phyloP scores from a whole-genome alignment of 2,113 vertebrate genomes.

The Corynorhinus townsendii region DNA sequence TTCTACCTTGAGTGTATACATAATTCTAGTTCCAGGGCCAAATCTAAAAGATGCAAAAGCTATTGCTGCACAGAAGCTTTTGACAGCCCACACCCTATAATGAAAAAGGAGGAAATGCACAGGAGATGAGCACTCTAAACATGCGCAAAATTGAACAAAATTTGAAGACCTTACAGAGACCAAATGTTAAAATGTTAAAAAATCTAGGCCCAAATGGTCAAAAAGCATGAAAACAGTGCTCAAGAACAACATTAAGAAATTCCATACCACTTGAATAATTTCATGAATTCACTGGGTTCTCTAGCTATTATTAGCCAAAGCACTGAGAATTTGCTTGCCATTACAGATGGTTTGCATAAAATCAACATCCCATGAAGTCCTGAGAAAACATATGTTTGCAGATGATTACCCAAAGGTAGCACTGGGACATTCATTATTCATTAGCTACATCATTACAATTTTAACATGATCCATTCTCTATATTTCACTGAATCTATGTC shows the following conservation, averaged over 20 bases:
- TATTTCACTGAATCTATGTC: background rate
- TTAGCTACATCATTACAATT: slow-evolving; percentile 20
- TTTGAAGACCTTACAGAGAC: background rate
- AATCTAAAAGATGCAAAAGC: background rate
- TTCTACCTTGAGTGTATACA: background rate
- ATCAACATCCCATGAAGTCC: slow-evolving; percentile 26
- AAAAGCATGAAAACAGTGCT: background rate
- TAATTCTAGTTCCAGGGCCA: background rate
- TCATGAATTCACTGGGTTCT: background rate
- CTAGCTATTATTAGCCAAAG: background rate
- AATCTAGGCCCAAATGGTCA: background rate
- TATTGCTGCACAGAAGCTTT: background rate
- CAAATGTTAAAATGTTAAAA: background rate
- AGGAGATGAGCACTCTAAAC: background rate
- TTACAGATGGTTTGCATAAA: slow-evolving; percentile 48
- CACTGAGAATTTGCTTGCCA: background rate
- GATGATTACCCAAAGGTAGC: background rate
- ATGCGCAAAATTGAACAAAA: background rate
- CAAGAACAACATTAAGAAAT: background rate
- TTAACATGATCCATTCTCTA: background rate
- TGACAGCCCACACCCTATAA: background rate
- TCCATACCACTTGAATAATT: background rate
- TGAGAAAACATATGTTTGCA: slow-evolving; percentile 21
- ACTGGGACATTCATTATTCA: slow-evolving; percentile 21
- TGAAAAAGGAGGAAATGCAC: background rate